These are phyloP conservation scores for Chirona hameri DNA, from an alignment of 2,888 invertebrate species.

Conservation along the genomic window DNA sequence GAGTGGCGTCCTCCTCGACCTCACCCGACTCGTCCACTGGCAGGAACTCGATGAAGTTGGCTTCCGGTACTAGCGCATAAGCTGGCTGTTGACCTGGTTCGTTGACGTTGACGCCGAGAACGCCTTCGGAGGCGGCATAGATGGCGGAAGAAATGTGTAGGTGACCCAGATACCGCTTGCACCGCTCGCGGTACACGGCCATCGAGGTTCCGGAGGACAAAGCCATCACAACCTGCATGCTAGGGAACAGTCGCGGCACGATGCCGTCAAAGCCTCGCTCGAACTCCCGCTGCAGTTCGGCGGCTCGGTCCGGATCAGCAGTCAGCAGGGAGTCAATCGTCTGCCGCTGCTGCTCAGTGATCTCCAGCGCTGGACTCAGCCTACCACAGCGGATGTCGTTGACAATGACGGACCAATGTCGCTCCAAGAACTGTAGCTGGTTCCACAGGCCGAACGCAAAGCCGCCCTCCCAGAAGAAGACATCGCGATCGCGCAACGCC, in stretches of 20 bases:
- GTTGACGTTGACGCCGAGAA: background rate
- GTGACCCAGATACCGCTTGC: background rate
- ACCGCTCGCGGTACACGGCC: background rate
- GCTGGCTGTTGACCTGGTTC: background rate
- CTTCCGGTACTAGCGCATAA: background rate
- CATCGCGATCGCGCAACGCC: background rate
- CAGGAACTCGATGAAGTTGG: background rate
- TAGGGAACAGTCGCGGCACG: background rate
- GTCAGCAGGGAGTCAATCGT: background rate
- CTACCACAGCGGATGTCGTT: background rate
- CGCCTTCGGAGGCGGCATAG: background rate
- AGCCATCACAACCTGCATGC: background rate
- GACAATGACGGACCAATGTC: background rate
- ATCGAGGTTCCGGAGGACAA: background rate
- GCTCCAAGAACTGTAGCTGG: background rate
- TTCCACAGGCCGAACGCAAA: background rate
- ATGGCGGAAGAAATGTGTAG: background rate
- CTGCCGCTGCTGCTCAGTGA: background rate
- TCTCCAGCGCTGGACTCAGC: background rate
- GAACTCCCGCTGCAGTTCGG: background rate
- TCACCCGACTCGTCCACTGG: background rate
- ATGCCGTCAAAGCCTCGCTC: background rate
- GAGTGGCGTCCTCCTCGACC: background rate
- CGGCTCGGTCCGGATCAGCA: background rate
- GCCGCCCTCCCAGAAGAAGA: background rate